A percentile compares a stretch with the other conserved stretches of the same genome.
phyloP scores from a whole-genome alignment of 2,888 invertebrate genomes.

The Mesorhabditis belari region DNA sequence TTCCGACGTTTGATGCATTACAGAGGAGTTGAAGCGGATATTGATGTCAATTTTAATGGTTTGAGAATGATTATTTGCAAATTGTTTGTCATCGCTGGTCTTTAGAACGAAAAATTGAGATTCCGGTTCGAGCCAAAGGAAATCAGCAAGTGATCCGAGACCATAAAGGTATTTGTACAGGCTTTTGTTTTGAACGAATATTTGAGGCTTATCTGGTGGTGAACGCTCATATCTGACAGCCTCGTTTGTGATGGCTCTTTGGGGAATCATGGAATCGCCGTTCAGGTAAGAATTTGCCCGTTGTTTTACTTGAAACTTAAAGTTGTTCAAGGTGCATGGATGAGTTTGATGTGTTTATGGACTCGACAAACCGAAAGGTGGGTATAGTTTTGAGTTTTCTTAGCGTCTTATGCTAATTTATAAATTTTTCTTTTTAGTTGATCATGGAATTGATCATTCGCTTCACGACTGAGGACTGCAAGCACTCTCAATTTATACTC shows the following conservation, averaged over 20 bases:
- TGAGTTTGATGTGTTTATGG: slow-evolving; percentile 46
- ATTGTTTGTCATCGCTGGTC: too few relatives aligned
- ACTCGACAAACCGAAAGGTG: slow-evolving; percentile 43
- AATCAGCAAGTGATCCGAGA: not conserved
- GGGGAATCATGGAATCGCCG: slow-evolving; percentile 84
- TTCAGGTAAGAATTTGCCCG: too few relatives aligned
- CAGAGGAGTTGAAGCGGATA: not conserved
- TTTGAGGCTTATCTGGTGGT: slow-evolving; percentile 75
- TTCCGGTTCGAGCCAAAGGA: not conserved
- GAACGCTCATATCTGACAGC: slow-evolving; percentile 85
- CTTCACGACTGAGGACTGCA: slow-evolving; percentile 32
- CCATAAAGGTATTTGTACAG: not conserved
- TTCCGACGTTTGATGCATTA: not conserved
- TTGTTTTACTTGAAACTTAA: too few relatives aligned
- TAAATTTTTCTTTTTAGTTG: slow-evolving; percentile 26
- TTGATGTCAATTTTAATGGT: not conserved
- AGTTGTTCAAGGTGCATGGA: too few relatives aligned
- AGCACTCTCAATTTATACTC: slow-evolving; percentile 46
- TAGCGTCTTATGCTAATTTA: not conserved
- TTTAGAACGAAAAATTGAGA: not conserved
- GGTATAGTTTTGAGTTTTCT: not conserved
- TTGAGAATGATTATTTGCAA: too few relatives aligned
- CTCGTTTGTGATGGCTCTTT: slow-evolving; percentile 82
- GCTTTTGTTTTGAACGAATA: slow-evolving; percentile 3
- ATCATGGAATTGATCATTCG: slow-evolving; percentile 47